Evolutionary conservation across 2,113 vertebrate genomes (phyloP).

Genomic region (Polyodon spathula): DNA sequence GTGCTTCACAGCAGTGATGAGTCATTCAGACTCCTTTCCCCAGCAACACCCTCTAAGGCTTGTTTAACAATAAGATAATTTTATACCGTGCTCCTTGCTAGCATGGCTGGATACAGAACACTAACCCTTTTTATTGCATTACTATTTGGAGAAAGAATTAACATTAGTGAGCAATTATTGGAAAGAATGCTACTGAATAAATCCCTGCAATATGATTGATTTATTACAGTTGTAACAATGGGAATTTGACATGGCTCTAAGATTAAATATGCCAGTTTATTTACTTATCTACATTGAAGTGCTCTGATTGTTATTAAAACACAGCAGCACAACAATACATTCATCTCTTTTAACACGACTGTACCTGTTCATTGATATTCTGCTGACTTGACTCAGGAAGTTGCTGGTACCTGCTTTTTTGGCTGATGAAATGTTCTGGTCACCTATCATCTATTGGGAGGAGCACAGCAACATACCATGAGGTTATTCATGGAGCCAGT

Average conservation of each 20-base stretch:
- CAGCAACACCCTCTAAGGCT: constrained; percentile 51
- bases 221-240: too few species aligned
- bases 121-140: constrained; percentile 57
- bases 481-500: too few species aligned
- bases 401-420: too few species aligned
- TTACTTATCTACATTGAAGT: too few species aligned
- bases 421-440: too few species aligned
- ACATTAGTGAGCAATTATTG: constrained; percentile 36
- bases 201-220: too few species aligned
- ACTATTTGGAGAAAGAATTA: constrained; percentile 45
- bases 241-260: too few species aligned
- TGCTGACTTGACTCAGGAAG: constrained; percentile 24
- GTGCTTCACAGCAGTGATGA: constrained; percentile 54
- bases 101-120: constrained; percentile 40
- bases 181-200: constrained; percentile 29
- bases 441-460: too few species aligned
- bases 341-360: constrained; percentile 34
- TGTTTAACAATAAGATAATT: constrained; percentile 64
- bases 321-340: neutral
- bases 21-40: constrained; percentile 56
- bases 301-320: too few species aligned
- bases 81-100: constrained; percentile 51
- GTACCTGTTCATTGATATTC: constrained; percentile 36
- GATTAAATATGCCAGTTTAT: too few species aligned
- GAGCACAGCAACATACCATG: too few species aligned